These are phyloP conservation scores for Phasia obesa DNA, from an alignment of 2,888 invertebrate species.

Conservation along the genomic window DNA sequence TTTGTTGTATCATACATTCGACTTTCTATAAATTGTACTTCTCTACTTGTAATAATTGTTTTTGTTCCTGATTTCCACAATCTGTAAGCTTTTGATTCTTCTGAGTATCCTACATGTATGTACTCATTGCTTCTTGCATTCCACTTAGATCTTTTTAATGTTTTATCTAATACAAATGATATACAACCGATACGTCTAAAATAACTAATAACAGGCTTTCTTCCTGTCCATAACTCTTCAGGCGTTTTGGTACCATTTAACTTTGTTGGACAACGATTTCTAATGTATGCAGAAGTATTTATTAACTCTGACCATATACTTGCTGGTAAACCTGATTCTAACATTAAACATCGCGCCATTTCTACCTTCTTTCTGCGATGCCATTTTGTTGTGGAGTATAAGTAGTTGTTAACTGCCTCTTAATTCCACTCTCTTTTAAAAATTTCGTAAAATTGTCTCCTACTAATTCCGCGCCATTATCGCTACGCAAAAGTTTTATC, in stretches of 20 bases:
- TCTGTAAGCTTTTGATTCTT: not conserved
- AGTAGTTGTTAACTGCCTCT: not conserved
- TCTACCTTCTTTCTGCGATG: conserved; percentile 12
- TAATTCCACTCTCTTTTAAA: not conserved
- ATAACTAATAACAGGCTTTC: not conserved
- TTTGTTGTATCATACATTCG: not conserved
- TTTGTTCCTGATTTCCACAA: conserved; percentile 7
- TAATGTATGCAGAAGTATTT: not conserved
- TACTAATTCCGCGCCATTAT: conserved; percentile 51
- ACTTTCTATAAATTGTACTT: not conserved
- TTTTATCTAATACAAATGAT: conserved; percentile 22
- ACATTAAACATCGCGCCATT: conserved; percentile 4
- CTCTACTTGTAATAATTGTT: conserved; percentile 1
- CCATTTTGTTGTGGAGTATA: conserved; percentile 12
- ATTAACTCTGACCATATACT: conserved; percentile 7
- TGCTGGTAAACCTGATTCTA: too few species aligned
- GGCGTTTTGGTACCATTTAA: conserved; percentile 8
- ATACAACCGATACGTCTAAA: not conserved
- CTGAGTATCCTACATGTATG: conserved; percentile 14
- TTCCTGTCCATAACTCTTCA: conserved; percentile 14
- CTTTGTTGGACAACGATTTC: conserved; percentile 18
- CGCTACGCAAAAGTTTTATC: too few species aligned
- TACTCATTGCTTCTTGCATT: conserved; percentile 16
- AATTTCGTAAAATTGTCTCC: conserved; percentile 13
- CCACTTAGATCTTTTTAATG: conserved; percentile 3